phyloP scores from a whole-genome alignment of 2,113 vertebrate species.

The Vombatus ursinus region DNA sequence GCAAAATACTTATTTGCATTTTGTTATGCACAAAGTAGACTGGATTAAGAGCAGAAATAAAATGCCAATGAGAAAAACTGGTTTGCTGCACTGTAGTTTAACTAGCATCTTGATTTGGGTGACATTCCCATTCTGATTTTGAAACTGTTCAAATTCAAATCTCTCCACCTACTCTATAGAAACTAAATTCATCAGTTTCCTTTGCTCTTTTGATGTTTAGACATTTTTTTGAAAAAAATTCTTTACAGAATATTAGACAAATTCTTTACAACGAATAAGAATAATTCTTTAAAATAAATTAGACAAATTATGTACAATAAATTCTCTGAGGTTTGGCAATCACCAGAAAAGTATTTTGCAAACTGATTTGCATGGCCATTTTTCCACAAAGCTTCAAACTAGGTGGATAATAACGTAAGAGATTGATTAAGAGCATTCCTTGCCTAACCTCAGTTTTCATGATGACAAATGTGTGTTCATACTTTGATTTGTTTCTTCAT shows the following conservation, averaged over 20 bases:
- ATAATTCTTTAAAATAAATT: not conserved
- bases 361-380: not conserved
- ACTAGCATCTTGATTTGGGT: not conserved
- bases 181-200: not conserved
- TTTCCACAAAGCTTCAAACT: not conserved
- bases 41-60: not conserved
- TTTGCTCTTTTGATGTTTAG: not conserved
- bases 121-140: conserved; percentile 29
- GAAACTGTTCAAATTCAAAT: not conserved
- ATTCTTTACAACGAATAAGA: not conserved
- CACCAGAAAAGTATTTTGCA: not conserved
- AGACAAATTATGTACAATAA: not conserved
- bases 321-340: not conserved
- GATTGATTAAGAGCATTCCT: not conserved
- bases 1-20: not conserved
- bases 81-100: not conserved
- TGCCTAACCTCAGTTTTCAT: not conserved
- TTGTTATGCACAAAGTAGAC: not conserved
- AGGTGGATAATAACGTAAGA: not conserved
- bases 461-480: not conserved
- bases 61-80: not conserved
- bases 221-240: not conserved
- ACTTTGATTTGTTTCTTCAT: not conserved
- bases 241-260: not conserved
- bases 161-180: not conserved